A percentile compares a stretch with the other conserved stretches of the same genome.
Evolutionary conservation across 2,888 invertebrate species (phyloP).

Genomic region (Ctenicera cuprea): DNA sequence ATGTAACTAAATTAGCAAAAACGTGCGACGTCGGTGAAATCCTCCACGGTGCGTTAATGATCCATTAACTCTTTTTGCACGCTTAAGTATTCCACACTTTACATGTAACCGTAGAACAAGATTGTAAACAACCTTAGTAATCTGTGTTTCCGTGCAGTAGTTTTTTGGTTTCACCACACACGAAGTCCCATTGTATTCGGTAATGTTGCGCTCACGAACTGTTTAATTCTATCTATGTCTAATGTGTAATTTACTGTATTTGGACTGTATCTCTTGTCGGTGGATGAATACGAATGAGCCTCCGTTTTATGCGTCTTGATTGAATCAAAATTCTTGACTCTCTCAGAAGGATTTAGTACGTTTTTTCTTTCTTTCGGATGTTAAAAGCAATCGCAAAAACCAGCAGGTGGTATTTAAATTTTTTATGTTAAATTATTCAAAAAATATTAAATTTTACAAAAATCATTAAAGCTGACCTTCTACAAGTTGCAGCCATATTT

Average conservation of each 20-base stretch:
- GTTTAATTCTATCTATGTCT: constrained; percentile 55
- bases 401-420: no score
- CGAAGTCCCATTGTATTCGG: constrained; percentile 67
- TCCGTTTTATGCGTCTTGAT: constrained; percentile 23
- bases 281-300: constrained; percentile 28
- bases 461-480: no score
- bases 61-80: constrained; percentile 43
- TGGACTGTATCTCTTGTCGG: constrained; percentile 43
- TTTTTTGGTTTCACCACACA: constrained; percentile 68
- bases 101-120: constrained; percentile 53
- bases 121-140: constrained; percentile 61
- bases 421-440: no score
- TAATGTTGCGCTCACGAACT: constrained; percentile 67
- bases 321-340: constrained; percentile 15
- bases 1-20: constrained; percentile 22
- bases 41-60: constrained; percentile 46
- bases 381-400: no score
- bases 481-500: no score
- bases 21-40: constrained; percentile 22
- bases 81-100: constrained; percentile 50
- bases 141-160: constrained; percentile 64
- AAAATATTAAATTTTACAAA: no score
- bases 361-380: not conserved
- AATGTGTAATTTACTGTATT: constrained; percentile 56
- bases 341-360: not conserved